Conservation (phyloP, 2,888 invertebrate species). For the Cheilosia soror region DNA sequence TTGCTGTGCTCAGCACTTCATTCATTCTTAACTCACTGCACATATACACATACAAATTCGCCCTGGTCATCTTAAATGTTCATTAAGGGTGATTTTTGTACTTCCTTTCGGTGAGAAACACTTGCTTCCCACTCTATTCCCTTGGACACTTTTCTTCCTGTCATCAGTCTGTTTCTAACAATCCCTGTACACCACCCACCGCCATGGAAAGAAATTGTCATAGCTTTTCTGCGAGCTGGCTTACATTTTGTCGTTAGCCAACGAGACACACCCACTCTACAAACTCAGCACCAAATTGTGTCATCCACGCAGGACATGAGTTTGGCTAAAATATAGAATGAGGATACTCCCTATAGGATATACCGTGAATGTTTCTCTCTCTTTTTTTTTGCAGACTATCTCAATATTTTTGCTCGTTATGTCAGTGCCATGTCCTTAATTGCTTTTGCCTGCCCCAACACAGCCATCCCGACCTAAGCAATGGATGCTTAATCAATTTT, state of each 20-base stretch:
- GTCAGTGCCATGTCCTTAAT: conserved; percentile 75
- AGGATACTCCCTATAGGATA: conserved; percentile 28
- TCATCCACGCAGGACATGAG: conserved; percentile 50
- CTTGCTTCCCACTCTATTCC: neutral
- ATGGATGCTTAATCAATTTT: conserved; percentile 72
- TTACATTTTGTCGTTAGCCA: conserved; percentile 40
- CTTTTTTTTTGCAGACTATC: conserved; percentile 63
- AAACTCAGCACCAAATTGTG: conserved; percentile 46
- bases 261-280: conserved; percentile 47
- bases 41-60: conserved; percentile 31
- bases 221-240: conserved; percentile 27
- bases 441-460: conserved; percentile 63
- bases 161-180: conserved; percentile 63
- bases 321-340: conserved; percentile 21
- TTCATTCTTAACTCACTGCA: conserved; percentile 41
- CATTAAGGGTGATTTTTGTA: conserved; percentile 74
- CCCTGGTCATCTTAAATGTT: conserved; percentile 73
- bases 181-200: neutral
- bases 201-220: conserved; percentile 9
- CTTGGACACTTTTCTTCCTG: conserved; percentile 55
- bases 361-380: conserved; percentile 35
- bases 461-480: conserved; percentile 3
- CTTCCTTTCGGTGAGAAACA: conserved; percentile 46
- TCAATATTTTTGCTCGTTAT: conserved; percentile 75
- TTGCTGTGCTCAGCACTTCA: conserved; percentile 73